Evolutionary conservation across 2,797 vertebrate genomes (phyloP).

Genomic region (Dromococcyx pavoninus): DNA sequence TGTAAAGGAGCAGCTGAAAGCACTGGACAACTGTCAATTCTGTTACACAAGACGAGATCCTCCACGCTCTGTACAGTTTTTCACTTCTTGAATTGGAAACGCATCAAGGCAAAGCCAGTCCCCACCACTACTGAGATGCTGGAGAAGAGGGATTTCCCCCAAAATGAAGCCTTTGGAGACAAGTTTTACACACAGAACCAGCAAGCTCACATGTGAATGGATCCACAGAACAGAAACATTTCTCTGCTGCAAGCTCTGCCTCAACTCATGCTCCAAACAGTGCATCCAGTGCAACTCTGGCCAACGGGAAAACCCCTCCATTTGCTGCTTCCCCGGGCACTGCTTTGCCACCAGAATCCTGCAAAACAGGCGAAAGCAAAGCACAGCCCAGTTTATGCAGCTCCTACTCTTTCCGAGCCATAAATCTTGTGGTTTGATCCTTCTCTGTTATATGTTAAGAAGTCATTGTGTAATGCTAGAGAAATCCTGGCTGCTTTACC

Average conservation of each 20-base stretch:
- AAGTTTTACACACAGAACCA: background rate
- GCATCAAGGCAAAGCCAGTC: background rate
- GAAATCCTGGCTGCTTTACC: background rate
- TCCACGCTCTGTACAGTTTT: fast-evolving
- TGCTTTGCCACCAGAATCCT: background rate
- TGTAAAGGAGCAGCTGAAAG: slow-evolving; percentile 10
- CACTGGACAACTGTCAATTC: background rate
- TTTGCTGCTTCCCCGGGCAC: background rate
- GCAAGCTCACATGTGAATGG: fast-evolving
- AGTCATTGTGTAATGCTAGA: fast-evolving
- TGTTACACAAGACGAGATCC: background rate
- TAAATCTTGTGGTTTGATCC: background rate
- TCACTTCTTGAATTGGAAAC: background rate
- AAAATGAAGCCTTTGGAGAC: background rate
- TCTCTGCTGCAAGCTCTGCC: background rate
- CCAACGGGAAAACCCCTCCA: background rate
- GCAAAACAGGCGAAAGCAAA: background rate
- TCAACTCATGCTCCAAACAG: background rate
- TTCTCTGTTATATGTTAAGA: background rate
- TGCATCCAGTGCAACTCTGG: fast-evolving
- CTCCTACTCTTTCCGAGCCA: background rate
- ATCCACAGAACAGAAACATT: fast-evolving
- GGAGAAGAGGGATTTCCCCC: background rate
- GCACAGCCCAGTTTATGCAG: background rate
- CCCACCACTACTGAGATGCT: fast-evolving